These are phyloP conservation scores for Oplegnathus fasciatus DNA, from an alignment of 2,113 vertebrate species.

Conservation along the genomic window DNA sequence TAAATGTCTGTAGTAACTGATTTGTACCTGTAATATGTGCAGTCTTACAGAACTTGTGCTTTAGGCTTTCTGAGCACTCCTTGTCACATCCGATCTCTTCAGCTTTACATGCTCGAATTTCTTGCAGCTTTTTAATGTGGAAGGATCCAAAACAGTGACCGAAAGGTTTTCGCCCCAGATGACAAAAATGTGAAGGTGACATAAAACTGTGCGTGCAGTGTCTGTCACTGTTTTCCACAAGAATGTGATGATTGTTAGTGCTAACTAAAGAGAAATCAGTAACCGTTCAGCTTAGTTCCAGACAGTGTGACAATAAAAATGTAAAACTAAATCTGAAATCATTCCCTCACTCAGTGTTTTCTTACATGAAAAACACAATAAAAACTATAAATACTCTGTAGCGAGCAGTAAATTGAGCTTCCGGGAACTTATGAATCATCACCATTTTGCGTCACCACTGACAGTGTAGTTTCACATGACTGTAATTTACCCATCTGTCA, in stretches of 20 bases:
- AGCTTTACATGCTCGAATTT: not conserved
- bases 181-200: not conserved
- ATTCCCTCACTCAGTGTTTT: not conserved
- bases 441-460: constrained; percentile 27
- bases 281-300: not conserved
- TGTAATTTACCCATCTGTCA: constrained; percentile 59
- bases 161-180: not conserved
- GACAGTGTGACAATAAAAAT: not conserved
- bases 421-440: constrained; percentile 48
- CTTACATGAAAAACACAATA: not conserved
- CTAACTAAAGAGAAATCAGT: not conserved
- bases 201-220: not conserved
- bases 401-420: not conserved
- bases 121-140: not conserved
- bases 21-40: not conserved
- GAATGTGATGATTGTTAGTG: not conserved
- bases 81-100: constrained; percentile 3
- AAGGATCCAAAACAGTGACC: not conserved
- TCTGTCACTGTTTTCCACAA: not conserved
- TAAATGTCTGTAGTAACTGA: too few species aligned
- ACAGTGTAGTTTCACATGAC: constrained; percentile 42
- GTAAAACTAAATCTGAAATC: not conserved
- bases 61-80: not conserved
- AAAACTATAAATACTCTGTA: constrained; percentile 8
- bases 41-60: not conserved